phyloP scores from a whole-genome alignment of 2,797 vertebrate species.

The Nannoperca obscura region DNA sequence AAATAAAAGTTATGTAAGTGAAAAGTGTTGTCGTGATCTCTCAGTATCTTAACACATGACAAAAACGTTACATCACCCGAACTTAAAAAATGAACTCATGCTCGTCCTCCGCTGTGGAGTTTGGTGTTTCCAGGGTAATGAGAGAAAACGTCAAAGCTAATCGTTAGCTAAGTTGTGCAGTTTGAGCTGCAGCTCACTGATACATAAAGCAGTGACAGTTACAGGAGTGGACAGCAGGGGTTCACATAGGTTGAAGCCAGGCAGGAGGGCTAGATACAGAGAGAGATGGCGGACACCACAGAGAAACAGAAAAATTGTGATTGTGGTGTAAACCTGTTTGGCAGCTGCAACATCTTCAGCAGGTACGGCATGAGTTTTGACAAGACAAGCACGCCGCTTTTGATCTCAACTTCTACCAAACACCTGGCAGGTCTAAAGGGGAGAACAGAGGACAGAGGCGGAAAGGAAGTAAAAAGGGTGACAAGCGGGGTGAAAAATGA shows the following conservation, averaged over 20 bases:
- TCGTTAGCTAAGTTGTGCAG: constrained; percentile 27
- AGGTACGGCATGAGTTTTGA: constrained; percentile 36
- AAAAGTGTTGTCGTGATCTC: constrained; percentile 4
- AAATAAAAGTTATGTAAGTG: not conserved
- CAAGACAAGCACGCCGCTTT: constrained; percentile 41
- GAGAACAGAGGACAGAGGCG: constrained; percentile 23
- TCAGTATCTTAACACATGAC: not conserved
- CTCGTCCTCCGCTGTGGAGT: not conserved
- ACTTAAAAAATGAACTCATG: not conserved
- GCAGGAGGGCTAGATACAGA: constrained; percentile 18
- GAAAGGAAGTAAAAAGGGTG: not conserved
- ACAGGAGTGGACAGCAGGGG: constrained; percentile 52
- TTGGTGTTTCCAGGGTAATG: constrained; percentile 35
- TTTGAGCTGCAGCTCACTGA: constrained; percentile 47
- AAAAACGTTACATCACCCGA: constrained; percentile 4
- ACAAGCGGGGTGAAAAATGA: constrained; percentile 44
- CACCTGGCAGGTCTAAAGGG: constrained; percentile 28
- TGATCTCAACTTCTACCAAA: constrained; percentile 46
- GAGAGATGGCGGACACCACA: not conserved
- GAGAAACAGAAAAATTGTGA: constrained; percentile 1
- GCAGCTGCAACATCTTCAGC: constrained; percentile 43
- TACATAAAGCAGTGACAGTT: constrained; percentile 63
- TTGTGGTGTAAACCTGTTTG: constrained; percentile 16
- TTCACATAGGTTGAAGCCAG: constrained; percentile 28
- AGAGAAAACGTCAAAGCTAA: constrained; percentile 44